These are phyloP conservation scores for Rhineura floridana DNA, from an alignment of 2,113 vertebrate species.

Conservation along the genomic window DNA sequence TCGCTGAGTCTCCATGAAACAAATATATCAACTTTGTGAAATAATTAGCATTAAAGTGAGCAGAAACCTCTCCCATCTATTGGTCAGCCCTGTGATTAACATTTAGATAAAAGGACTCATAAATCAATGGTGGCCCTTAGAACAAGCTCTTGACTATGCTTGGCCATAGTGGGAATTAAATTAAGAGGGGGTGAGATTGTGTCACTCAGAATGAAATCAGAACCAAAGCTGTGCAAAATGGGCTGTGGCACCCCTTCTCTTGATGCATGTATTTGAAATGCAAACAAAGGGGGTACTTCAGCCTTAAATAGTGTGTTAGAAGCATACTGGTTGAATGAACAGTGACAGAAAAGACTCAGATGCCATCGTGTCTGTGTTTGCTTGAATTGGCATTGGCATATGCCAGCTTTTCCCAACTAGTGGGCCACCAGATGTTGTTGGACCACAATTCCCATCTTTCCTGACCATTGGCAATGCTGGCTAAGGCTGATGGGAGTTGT, in stretches of 20 bases:
- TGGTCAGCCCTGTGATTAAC: conserved; percentile 33
- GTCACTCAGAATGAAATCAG: not conserved
- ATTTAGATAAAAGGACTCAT: conserved; percentile 36
- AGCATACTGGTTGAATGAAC: not conserved
- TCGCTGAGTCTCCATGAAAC: not conserved
- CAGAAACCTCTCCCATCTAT: conserved; percentile 5
- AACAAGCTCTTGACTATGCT: conserved; percentile 3
- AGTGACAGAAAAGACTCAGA: not conserved
- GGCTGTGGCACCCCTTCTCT: not conserved
- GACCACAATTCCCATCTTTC: too few relatives aligned
- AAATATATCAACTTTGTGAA: conserved; percentile 54
- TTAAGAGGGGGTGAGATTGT: rapidly evolving
- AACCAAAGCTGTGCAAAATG: not conserved
- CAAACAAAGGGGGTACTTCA: not conserved
- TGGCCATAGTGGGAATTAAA: not conserved
- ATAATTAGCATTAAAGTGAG: conserved; percentile 52
- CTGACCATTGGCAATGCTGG: too few relatives aligned
- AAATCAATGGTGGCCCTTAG: conserved; percentile 31
- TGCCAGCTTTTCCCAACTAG: too few relatives aligned
- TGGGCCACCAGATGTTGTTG: too few relatives aligned
- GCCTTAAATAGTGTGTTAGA: not conserved
- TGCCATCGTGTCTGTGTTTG: not conserved
- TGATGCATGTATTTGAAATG: not conserved
- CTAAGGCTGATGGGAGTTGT: too few relatives aligned
- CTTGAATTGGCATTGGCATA: not conserved